phyloP scores from a whole-genome alignment of 2,113 vertebrate species.

The Cervus canadensis region DNA sequence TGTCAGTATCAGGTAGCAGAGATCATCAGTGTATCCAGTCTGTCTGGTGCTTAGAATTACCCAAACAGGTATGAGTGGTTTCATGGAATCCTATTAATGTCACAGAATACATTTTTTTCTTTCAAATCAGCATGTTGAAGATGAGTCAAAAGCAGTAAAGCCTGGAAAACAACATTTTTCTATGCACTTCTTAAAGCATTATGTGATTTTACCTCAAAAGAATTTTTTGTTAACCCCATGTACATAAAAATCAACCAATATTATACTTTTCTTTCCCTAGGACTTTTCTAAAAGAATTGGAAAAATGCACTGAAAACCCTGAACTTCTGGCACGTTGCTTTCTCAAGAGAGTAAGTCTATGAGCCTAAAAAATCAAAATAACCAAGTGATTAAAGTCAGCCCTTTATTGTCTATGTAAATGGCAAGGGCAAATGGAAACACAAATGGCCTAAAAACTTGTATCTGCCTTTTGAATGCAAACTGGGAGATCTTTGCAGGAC shows the following conservation, averaged over 20 bases:
- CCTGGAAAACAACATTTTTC: slow-evolving; percentile 8
- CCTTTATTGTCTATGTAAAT: neutral
- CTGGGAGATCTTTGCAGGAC: neutral
- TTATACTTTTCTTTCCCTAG: slow-evolving; percentile 74
- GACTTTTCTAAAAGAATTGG: slow-evolving; percentile 93
- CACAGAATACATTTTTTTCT: neutral
- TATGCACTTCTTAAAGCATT: neutral
- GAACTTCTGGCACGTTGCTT: slow-evolving; percentile 93
- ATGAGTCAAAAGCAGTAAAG: neutral
- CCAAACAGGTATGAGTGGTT: neutral
- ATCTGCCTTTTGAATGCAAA: neutral
- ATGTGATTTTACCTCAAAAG: neutral
- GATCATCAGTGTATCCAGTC: neutral
- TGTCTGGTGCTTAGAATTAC: neutral
- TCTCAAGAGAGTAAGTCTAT: slow-evolving; percentile 91
- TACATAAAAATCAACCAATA: neutral
- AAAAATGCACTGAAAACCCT: slow-evolving; percentile 91
- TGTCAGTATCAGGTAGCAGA: too few species aligned
- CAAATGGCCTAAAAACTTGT: neutral
- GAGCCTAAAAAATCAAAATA: neutral
- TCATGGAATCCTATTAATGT: neutral
- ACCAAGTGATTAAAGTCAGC: neutral
- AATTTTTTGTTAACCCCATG: neutral
- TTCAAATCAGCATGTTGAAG: neutral
- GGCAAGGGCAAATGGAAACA: neutral